phyloP scores from a whole-genome alignment of 2,797 vertebrate species.

The Gobio occitaniae region DNA sequence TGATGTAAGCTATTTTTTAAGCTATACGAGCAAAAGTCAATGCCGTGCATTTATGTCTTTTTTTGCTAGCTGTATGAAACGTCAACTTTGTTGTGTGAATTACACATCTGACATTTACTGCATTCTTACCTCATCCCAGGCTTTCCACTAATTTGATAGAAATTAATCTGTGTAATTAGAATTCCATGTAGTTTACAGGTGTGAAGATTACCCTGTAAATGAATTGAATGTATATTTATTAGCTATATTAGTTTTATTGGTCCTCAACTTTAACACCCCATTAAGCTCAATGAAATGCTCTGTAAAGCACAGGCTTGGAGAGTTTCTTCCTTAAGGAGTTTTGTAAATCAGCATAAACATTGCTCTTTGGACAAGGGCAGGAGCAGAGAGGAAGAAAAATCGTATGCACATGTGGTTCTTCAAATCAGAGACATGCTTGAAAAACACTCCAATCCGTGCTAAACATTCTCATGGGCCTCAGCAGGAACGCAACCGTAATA shows the following conservation, averaged over 20 bases:
- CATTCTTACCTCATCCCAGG: conserved; percentile 1
- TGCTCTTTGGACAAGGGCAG: background rate
- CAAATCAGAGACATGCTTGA: conserved; percentile 24
- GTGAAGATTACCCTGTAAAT: conserved; percentile 14
- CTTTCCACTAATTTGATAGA: conserved; percentile 3
- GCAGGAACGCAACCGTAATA: background rate
- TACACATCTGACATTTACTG: conserved; percentile 1
- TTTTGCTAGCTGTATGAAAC: background rate
- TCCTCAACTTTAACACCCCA: background rate
- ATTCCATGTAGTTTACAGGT: background rate
- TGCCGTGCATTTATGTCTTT: background rate
- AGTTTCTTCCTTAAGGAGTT: conserved; percentile 15
- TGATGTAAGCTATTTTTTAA: conserved; percentile 2
- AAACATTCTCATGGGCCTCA: conserved; percentile 24
- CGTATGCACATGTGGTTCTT: conserved; percentile 26
- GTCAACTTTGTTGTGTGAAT: background rate
- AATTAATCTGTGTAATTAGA: background rate
- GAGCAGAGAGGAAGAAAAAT: background rate
- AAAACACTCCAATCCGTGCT: conserved; percentile 27
- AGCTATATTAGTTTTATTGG: background rate
- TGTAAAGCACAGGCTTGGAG: background rate
- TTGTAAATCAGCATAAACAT: background rate
- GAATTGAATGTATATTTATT: background rate
- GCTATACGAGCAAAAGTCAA: background rate
- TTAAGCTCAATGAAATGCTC: conserved; percentile 32